Percentiles rank a stretch among this genome's conserved stretches.
Conservation (phyloP, 2,113 vertebrate genomes). For the Antigone vipio region DNA sequence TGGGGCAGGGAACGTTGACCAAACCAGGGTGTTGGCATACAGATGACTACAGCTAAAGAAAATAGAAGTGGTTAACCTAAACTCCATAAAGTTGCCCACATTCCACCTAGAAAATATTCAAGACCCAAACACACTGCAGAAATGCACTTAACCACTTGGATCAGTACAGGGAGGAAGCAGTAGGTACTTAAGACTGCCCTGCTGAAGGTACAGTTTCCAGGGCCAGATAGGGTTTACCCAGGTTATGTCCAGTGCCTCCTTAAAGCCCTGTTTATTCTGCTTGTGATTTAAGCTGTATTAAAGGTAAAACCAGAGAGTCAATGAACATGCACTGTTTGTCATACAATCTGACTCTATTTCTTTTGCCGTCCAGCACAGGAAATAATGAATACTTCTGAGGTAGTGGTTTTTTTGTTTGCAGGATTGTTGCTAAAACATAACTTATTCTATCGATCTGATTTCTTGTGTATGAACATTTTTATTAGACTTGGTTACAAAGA, state of each 20-base stretch:
- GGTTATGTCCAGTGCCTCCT: neutral
- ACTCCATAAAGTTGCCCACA: neutral
- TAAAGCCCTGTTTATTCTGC: neutral
- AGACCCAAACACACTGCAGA: neutral
- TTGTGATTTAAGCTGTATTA: neutral
- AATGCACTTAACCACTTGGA: neutral
- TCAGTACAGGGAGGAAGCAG: neutral
- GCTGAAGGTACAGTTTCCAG: neutral
- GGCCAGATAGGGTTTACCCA: neutral
- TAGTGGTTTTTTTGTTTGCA: neutral
- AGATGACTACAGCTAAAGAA: neutral
- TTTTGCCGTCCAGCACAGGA: neutral
- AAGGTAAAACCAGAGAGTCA: neutral
- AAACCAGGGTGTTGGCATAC: neutral
- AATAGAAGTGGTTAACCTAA: neutral
- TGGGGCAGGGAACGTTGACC: fast-evolving
- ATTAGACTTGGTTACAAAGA: neutral
- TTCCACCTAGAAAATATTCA: neutral
- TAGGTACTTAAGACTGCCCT: neutral
- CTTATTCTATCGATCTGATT: neutral
- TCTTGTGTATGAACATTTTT: neutral
- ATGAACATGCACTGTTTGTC: neutral
- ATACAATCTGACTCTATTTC: neutral
- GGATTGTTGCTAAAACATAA: neutral
- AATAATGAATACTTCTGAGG: neutral